These are phyloP conservation scores for Epinephelus awoara DNA, from an alignment of 2,797 vertebrate species.

Conservation along the genomic window DNA sequence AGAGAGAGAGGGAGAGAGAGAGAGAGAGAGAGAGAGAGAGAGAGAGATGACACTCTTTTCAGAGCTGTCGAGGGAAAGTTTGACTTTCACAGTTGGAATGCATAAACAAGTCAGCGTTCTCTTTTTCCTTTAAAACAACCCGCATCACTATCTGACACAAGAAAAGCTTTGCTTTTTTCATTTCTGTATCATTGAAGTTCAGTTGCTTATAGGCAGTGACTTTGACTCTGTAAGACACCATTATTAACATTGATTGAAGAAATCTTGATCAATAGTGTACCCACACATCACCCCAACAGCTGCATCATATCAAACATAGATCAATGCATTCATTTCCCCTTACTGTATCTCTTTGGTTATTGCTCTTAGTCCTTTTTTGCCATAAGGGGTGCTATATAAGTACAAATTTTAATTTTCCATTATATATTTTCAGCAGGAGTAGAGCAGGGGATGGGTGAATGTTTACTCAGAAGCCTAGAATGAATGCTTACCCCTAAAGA, in stretches of 20 bases:
- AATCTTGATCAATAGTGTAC: constrained; percentile 13
- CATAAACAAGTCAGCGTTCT: constrained; percentile 44
- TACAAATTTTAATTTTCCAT: neutral
- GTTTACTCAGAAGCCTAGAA: too few relatives aligned
- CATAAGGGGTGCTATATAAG: neutral
- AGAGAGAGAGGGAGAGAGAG: constrained; percentile 13
- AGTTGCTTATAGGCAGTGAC: neutral
- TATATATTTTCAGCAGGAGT: too few relatives aligned
- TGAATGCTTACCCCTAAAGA: too few relatives aligned
- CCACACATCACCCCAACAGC: neutral
- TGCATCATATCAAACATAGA: constrained; percentile 25
- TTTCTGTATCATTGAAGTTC: constrained; percentile 5
- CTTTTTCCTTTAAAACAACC: constrained; percentile 24
- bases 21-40: constrained; percentile 27
- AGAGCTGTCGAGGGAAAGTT: constrained; percentile 52
- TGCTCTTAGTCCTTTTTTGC: neutral
- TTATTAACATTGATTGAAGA: constrained; percentile 7
- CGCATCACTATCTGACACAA: constrained; percentile 12
- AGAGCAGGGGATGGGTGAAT: too few relatives aligned
- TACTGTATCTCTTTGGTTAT: neutral
- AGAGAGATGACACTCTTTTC: constrained; percentile 23
- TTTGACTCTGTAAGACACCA: neutral
- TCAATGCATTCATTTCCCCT: constrained; percentile 2
- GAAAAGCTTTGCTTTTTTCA: neutral
- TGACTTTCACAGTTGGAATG: constrained; percentile 43